A percentile compares a stretch with the other conserved stretches of the same genome.
phyloP scores from a whole-genome alignment of 2,113 vertebrate genomes.

The Atrichornis clamosus region DNA sequence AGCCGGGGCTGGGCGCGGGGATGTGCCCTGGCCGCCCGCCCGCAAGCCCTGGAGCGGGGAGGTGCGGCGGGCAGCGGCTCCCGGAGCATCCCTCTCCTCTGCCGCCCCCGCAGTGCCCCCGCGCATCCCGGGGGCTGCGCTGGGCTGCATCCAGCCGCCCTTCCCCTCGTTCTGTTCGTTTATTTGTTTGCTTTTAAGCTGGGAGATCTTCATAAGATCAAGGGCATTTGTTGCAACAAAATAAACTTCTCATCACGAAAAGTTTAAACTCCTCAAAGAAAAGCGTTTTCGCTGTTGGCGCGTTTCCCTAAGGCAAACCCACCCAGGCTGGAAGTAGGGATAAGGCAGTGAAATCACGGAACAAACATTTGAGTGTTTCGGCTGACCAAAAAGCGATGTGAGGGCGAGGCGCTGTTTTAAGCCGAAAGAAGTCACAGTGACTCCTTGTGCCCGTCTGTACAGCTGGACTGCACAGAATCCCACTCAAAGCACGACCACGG shows the following conservation, averaged over 20 bases:
- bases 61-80: background rate
- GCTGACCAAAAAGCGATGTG: background rate
- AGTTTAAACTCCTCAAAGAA: background rate
- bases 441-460: background rate
- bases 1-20: background rate
- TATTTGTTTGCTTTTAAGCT: background rate
- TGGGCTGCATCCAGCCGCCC: rapidly evolving
- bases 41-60: background rate
- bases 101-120: background rate
- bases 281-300: rapidly evolving
- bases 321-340: background rate
- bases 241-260: background rate
- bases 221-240: background rate
- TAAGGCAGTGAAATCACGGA: background rate
- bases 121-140: background rate
- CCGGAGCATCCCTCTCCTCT: background rate
- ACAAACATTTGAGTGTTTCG: background rate
- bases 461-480: background rate
- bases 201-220: background rate
- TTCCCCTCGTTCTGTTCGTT: background rate
- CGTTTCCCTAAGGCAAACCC: background rate
- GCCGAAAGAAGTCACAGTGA: background rate
- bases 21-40: background rate
- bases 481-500: rapidly evolving
- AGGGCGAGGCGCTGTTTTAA: background rate